phyloP scores from a whole-genome alignment of 2,113 vertebrate species.

The Petromus typicus region DNA sequence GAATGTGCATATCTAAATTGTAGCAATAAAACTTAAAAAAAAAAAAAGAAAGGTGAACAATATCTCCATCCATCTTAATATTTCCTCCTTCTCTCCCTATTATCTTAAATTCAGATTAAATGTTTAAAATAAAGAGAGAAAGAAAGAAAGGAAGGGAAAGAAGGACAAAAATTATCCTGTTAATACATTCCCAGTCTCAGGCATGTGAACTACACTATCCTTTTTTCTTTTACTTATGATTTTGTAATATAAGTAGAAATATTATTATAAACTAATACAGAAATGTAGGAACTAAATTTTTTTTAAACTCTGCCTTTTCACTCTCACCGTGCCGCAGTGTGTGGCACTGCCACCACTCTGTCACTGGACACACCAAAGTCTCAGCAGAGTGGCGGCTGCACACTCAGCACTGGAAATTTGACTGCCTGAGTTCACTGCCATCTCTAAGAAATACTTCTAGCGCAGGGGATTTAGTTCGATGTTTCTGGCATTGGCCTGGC shows the following conservation, averaged over 20 bases:
- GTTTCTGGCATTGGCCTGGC: too few species aligned
- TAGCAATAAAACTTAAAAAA: not conserved
- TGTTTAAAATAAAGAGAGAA: too few species aligned
- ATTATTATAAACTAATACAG: not conserved
- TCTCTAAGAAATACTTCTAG: slow-evolving; percentile 10
- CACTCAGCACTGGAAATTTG: not conserved
- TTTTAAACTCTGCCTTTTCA: not conserved
- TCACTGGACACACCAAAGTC: too few species aligned
- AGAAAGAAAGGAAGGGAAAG: not conserved
- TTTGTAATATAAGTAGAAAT: slow-evolving; percentile 12
- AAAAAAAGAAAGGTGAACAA: not conserved
- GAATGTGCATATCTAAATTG: not conserved
- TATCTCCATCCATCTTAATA: not conserved
- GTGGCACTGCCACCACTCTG: not conserved
- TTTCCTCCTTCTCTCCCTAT: not conserved
- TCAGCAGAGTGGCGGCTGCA: too few species aligned
- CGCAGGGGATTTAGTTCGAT: not conserved
- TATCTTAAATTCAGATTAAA: not conserved
- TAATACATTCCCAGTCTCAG: slow-evolving; percentile 11
- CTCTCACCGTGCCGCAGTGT: not conserved
- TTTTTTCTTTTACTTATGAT: not conserved
- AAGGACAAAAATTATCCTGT: not conserved
- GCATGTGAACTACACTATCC: not conserved
- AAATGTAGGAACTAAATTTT: not conserved
- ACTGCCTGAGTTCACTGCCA: not conserved